Evolutionary conservation across 2,797 vertebrate species (phyloP).

Genomic region (Sciurus carolinensis): DNA sequence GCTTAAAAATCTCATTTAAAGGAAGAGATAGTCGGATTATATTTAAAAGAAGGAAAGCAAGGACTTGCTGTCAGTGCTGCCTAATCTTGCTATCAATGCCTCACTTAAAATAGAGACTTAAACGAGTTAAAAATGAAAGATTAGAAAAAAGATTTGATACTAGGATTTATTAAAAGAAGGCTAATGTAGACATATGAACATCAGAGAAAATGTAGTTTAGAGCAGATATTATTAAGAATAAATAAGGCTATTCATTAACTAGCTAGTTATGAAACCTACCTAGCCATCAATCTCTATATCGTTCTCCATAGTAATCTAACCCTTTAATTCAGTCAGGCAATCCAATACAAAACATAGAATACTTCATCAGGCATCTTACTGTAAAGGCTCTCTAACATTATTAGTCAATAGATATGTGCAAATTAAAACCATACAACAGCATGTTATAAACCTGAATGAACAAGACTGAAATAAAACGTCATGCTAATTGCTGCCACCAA

Average conservation of each 20-base stretch:
- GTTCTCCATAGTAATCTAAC: neutral
- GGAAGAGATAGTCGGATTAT: neutral
- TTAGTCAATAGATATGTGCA: neutral
- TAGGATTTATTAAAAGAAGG: slow-evolving; percentile 21
- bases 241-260: neutral
- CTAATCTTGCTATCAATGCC: neutral
- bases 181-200: neutral
- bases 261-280: neutral
- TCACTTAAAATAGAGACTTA: neutral
- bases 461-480: neutral
- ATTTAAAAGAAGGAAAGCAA: neutral
- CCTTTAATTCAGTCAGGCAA: neutral
- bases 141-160: neutral
- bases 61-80: neutral
- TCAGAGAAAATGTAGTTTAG: neutral
- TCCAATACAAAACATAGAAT: neutral
- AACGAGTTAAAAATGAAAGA: neutral
- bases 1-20: neutral
- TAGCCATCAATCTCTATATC: neutral
- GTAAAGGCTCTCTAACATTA: neutral
- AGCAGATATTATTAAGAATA: neutral
- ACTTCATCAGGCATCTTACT: neutral
- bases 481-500: neutral
- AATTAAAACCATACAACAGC: slow-evolving; percentile 1
- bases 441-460: neutral